phyloP scores from a whole-genome alignment of 2,797 vertebrate genomes.

The Melanotaenia trifasciata region DNA sequence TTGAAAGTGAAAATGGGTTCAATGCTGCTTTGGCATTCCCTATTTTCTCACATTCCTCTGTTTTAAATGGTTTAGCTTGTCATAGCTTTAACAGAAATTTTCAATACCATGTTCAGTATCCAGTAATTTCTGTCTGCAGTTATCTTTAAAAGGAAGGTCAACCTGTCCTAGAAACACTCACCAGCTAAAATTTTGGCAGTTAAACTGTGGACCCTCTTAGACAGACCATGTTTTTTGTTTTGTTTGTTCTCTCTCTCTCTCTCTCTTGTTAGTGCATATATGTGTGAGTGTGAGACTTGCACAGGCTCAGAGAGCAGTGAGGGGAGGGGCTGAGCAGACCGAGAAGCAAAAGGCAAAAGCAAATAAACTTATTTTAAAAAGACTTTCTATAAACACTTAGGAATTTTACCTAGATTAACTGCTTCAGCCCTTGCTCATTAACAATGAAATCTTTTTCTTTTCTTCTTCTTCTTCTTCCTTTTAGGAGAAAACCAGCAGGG shows the following conservation, averaged over 20 bases:
- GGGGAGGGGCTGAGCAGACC: background rate
- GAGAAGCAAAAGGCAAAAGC: background rate
- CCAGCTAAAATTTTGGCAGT: too few relatives aligned
- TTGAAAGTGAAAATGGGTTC: too few relatives aligned
- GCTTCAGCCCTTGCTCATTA: constrained; percentile 3
- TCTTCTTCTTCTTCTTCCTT: too few relatives aligned
- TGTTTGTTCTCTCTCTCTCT: too few relatives aligned
- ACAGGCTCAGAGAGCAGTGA: background rate
- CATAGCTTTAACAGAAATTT: too few relatives aligned
- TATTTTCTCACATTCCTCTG: background rate
- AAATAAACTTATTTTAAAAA: constrained; percentile 7
- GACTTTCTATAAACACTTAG: background rate
- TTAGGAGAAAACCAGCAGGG: too few relatives aligned
- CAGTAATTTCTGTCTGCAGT: too few relatives aligned
- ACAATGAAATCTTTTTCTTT: background rate
- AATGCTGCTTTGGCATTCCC: background rate
- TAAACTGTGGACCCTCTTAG: too few relatives aligned
- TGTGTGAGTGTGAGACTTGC: background rate
- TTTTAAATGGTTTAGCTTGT: background rate
- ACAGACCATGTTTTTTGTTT: too few relatives aligned
- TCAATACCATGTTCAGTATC: too few relatives aligned
- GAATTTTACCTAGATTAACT: background rate
- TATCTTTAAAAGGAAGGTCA: too few relatives aligned
- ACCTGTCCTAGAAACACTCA: too few relatives aligned
- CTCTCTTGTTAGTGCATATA: background rate